These are phyloP conservation scores for Merluccius polli DNA, from an alignment of 2,797 vertebrate genomes.

Conservation along the genomic window DNA sequence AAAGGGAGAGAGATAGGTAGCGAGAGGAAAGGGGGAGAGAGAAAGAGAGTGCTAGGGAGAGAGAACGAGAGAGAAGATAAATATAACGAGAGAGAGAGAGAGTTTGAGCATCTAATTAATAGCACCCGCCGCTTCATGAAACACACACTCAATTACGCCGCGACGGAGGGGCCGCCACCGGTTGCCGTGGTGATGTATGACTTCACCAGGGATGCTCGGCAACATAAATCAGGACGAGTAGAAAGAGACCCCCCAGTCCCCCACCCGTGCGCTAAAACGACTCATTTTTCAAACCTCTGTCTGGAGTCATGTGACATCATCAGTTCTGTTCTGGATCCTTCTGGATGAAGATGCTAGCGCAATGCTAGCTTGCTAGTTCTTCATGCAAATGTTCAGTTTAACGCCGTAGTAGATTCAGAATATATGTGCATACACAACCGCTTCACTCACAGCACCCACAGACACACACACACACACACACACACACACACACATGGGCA, in stretches of 20 bases:
- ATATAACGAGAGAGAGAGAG: background rate
- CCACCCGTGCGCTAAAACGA: background rate
- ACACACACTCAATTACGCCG: slow-evolving; percentile 62
- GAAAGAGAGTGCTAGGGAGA: no score
- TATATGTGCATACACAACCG: background rate
- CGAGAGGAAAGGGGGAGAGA: no score
- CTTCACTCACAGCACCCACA: background rate
- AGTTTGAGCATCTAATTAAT: slow-evolving; percentile 71
- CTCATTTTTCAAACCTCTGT: background rate
- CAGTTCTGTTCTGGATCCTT: background rate
- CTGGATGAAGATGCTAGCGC: background rate
- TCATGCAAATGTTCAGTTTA: background rate
- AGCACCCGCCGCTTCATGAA: slow-evolving; percentile 47
- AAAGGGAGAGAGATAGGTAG: no score
- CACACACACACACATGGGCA: no score
- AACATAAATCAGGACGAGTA: slow-evolving; percentile 54
- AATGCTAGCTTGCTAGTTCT: background rate
- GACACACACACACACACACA: background rate
- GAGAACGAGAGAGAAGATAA: no score
- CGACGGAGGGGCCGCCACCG: slow-evolving; percentile 42
- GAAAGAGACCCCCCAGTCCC: no score
- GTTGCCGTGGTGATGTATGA: slow-evolving; percentile 19
- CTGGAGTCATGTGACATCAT: background rate
- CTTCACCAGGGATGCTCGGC: slow-evolving; percentile 17
- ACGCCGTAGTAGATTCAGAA: background rate